These are phyloP conservation scores for Hydrozoanthus gracilis DNA, from an alignment of 92 coral and sea anemone genomes.

Conservation along the genomic window DNA sequence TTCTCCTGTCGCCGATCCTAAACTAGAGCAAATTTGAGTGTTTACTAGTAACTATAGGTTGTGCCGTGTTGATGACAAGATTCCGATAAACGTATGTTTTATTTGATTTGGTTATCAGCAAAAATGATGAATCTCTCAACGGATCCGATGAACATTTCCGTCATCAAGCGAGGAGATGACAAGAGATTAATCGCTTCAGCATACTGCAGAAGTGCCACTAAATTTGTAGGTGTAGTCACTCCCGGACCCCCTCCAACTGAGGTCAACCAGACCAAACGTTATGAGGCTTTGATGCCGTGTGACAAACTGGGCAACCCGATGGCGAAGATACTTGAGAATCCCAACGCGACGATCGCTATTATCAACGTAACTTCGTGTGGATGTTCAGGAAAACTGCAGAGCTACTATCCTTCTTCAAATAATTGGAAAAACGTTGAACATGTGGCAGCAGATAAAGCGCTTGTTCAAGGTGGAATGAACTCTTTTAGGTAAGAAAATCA, in stretches of 20 bases:
- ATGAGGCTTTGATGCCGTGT: slow-evolving; percentile 34
- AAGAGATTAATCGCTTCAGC: slow-evolving; percentile 35
- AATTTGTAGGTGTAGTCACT: slow-evolving; percentile 26
- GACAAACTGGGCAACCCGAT: slow-evolving; percentile 41
- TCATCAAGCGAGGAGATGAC: slow-evolving; percentile 10
- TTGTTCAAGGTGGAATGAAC: slow-evolving; percentile 36
- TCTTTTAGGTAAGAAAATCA: slow-evolving; percentile 20
- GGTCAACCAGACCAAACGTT: slow-evolving; percentile 7
- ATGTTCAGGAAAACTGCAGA: slow-evolving; percentile 38
- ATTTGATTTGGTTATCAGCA: slow-evolving; percentile 24
- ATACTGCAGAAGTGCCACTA: slow-evolving; percentile 35
- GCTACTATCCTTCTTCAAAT: not conserved
- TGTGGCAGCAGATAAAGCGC: not conserved
- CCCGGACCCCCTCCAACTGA: slow-evolving; percentile 19
- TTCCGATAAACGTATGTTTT: slow-evolving; percentile 17
- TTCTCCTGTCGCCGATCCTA: slow-evolving; percentile 32
- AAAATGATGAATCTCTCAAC: slow-evolving; percentile 35
- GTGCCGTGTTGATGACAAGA: not conserved
- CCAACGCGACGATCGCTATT: slow-evolving; percentile 21
- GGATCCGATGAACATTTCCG: slow-evolving; percentile 37
- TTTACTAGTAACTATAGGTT: slow-evolving; percentile 21
- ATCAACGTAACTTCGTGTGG: slow-evolving; percentile 27
- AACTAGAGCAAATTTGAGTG: slow-evolving; percentile 17
- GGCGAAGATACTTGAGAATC: slow-evolving; percentile 38
- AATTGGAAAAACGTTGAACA: slow-evolving; percentile 5